Conservation (phyloP, 2,888 invertebrate species). For the Tetanocera ferruginea region DNA sequence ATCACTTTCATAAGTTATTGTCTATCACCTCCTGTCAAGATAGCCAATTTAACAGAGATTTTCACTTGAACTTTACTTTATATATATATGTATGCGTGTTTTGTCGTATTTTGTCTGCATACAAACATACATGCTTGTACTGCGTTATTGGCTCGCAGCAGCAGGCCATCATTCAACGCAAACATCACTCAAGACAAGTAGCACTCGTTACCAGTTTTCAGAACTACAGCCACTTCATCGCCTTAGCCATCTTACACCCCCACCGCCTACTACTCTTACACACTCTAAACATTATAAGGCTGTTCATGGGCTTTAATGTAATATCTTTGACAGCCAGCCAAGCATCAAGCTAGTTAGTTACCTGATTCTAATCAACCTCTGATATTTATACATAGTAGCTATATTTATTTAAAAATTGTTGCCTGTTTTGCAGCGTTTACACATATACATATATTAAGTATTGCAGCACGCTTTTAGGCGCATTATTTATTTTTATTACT, state of each 20-base stretch:
- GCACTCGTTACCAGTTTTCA: slow-evolving; percentile 12
- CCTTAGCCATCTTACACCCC: not conserved
- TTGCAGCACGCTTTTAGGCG: not conserved
- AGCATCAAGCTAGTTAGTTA: not conserved
- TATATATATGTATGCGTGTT: not conserved
- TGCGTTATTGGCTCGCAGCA: not conserved
- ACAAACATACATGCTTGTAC: not conserved
- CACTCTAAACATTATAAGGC: not conserved
- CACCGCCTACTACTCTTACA: not conserved
- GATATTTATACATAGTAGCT: not conserved
- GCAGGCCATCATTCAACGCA: not conserved
- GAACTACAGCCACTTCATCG: not conserved
- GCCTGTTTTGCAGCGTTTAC: slow-evolving; percentile 23
- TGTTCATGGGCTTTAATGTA: not conserved
- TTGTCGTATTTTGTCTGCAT: not conserved
- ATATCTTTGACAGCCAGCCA: not conserved
- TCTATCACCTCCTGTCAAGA: too few relatives aligned
- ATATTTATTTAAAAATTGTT: slow-evolving; percentile 2
- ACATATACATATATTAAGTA: not conserved
- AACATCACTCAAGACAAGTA: slow-evolving; percentile 19
- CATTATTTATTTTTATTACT: not conserved
- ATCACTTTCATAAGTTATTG: too few relatives aligned
- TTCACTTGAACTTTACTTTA: not conserved
- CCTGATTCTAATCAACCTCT: slow-evolving; percentile 8
- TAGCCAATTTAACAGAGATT: not conserved